Conservation (phyloP, 2,797 vertebrate species). For the Phalanger gymnotis region DNA sequence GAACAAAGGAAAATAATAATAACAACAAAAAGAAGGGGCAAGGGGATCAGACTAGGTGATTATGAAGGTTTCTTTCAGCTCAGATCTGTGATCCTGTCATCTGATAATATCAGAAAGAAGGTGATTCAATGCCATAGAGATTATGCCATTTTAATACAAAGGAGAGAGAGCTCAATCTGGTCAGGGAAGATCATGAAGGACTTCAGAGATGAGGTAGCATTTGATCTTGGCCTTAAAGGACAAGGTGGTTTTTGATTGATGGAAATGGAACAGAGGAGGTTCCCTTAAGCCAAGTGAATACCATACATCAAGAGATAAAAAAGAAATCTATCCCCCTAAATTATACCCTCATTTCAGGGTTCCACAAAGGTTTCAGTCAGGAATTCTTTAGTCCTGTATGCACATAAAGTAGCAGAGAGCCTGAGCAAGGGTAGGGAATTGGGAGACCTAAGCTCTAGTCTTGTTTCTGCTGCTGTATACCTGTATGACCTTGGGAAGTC, state of each 20-base stretch:
- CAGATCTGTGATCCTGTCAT: neutral
- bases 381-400: neutral
- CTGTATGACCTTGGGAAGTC: neutral
- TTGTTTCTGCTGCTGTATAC: neutral
- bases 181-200: neutral
- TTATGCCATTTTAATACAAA: neutral
- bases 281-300: neutral
- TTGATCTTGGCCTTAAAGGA: neutral
- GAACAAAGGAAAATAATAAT: neutral
- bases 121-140: neutral
- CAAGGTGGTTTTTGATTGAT: neutral
- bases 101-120: neutral
- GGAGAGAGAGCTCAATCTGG: neutral
- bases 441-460: neutral
- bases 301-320: neutral
- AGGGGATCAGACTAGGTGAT: neutral
- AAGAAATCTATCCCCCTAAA: neutral
- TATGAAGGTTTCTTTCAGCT: neutral
- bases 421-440: neutral
- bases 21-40: neutral
- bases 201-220: neutral
- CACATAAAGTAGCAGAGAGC: neutral
- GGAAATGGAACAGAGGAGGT: neutral
- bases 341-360: neutral
- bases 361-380: neutral